Evolutionary conservation across 2,888 invertebrate genomes (phyloP), one percentile per base, ranked within the genome.

Genomic region (Yponomeuta cagnagella): DNA sequence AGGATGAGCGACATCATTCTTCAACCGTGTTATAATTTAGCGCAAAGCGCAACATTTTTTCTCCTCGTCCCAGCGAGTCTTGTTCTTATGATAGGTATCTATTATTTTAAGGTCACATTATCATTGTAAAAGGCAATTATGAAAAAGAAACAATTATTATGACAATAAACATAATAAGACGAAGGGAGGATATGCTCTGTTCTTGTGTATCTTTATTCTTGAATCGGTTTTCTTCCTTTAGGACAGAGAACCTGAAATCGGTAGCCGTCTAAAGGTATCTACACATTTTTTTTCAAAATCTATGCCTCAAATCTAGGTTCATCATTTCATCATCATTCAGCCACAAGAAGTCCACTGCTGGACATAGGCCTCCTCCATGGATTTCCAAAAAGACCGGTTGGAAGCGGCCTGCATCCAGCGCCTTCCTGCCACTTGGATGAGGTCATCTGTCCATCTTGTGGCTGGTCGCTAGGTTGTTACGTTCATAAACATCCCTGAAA

Each of bases 161-260:
- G 58, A 69, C 58, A 69, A 69, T 69, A 69, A 69, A 31, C 48
- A 69, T 30, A 15, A n/a, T 37, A 67, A 65, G 15, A 58, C 15
- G 52, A 12, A 58, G 52, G 52, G 15, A 58, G 15, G 15, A 58
- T 12, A 15, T 58, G 52, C 52, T 58, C 15, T 58, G 52, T 15
- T 58, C 52, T 15, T 58, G 52, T 58, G 15, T 58, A 52, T 52
- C 52, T 15, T 43, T 43, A 8, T 43, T 8, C 0, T 8, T 5
- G 6, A 43, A 43, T 43, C 9, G 1, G 8, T 43, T 65, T 30
- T 65, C 33, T 65, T 65, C 65, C 64, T 31, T 64, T n/a, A 12
- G 65, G 33, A 65, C 31, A 15, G 15, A 58, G 52, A 58, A 15
- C 8, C 43, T 43, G 43, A 43, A 43, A 43, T 8, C 9, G 9